Percentiles rank a stretch among this genome's conserved stretches.
phyloP scores from a whole-genome alignment of 1,140 invertebrate species.

The Druon quercuslanigerum region DNA sequence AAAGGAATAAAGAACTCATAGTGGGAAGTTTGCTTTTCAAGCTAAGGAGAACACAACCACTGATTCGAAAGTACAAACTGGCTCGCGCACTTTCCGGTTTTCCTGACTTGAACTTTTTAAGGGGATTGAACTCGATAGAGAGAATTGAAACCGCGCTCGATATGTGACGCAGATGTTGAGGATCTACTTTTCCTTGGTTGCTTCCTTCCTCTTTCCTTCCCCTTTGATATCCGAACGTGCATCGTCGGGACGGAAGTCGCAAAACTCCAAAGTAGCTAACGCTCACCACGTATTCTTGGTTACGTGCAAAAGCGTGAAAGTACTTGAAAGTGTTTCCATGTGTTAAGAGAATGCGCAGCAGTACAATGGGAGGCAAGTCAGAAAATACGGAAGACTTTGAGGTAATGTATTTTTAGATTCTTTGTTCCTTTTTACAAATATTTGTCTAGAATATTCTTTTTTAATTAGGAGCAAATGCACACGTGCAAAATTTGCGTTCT shows the following conservation, averaged over 20 bases:
- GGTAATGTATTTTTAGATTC: conserved; percentile 33
- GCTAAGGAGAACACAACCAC: conserved; percentile 2
- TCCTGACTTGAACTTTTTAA: conserved; percentile 9
- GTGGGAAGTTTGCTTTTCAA: conserved; percentile 33
- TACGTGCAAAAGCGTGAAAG: conserved; percentile 21
- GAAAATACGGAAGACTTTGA: not conserved
- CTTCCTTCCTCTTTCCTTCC: conserved; percentile 7
- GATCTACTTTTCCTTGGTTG: conserved; percentile 24
- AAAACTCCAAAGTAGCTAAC: conserved; percentile 28
- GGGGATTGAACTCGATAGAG: conserved; percentile 23
- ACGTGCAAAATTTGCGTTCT: too few relatives aligned
- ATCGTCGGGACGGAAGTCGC: conserved; percentile 15
- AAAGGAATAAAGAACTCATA: not conserved
- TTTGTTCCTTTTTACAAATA: conserved; percentile 32
- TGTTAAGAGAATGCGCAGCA: not conserved
- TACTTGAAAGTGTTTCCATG: conserved; percentile 7
- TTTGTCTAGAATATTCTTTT: conserved; percentile 30
- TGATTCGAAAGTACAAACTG: not conserved
- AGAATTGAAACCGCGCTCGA: conserved; percentile 23
- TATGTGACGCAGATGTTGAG: conserved; percentile 7
- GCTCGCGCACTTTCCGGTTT: not conserved
- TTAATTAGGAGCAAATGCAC: too few relatives aligned
- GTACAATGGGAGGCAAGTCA: not conserved
- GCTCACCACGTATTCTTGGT: not conserved
- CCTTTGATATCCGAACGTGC: conserved; percentile 19